Conservation (phyloP, 1,140 invertebrate species). For the Helicoverpa armigera region DNA sequence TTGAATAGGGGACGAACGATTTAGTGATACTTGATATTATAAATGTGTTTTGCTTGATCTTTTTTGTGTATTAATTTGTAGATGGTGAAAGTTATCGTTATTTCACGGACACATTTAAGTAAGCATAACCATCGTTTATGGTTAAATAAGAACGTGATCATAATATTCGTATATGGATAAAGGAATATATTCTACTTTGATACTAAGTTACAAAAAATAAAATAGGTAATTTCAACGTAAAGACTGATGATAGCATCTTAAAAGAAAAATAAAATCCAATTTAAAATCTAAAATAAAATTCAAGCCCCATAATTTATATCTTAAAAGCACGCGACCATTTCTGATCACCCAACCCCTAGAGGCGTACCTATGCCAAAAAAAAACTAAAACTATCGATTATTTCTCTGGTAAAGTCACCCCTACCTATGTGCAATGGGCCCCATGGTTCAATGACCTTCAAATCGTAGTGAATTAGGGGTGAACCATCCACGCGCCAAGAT, state of each 20-base stretch:
- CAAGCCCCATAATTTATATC: not conserved
- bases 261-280: not conserved
- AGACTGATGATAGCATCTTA: not conserved
- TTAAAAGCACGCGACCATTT: slow-evolving; percentile 2
- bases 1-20: not conserved
- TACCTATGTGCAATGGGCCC: slow-evolving; percentile 50
- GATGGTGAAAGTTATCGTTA: not conserved
- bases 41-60: not conserved
- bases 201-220: too few relatives aligned
- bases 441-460: slow-evolving; percentile 60
- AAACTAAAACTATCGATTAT: slow-evolving; percentile 53
- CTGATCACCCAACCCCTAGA: slow-evolving; percentile 10
- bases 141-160: too few relatives aligned
- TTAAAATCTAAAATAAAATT: not conserved
- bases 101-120: not conserved
- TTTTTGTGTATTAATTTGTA: not conserved
- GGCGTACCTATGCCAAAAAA: slow-evolving; percentile 44
- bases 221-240: too few relatives aligned
- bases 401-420: slow-evolving; percentile 45
- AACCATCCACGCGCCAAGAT: slow-evolving; percentile 41
- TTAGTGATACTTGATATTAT: not conserved
- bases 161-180: too few relatives aligned
- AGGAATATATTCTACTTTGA: too few relatives aligned
- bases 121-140: too few relatives aligned
- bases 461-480: slow-evolving; percentile 35